Conservation (phyloP, 2,888 invertebrate genomes). For the Phaedon cochleariae region DNA sequence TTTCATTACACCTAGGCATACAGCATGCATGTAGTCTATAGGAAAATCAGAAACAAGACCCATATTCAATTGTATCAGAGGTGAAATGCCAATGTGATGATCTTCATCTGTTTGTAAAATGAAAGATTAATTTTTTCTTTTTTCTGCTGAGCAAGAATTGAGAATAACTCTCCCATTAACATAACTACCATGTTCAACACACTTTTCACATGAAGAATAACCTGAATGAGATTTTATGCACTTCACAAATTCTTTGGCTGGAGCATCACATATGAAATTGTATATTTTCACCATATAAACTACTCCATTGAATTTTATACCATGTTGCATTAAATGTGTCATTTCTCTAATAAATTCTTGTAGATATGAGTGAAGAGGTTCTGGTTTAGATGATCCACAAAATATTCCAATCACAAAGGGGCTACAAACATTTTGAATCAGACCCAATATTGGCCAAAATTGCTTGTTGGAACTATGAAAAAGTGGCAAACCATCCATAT, state of each 20-base stretch:
- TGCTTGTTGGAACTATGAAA: conserved; percentile 27
- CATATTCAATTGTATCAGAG: conserved; percentile 16
- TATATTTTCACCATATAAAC: conserved; percentile 17
- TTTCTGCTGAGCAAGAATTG: background rate
- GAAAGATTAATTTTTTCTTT: conserved; percentile 17
- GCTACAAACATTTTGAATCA: conserved; percentile 21
- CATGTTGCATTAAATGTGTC: conserved; percentile 15
- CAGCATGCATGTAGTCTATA: conserved; percentile 21
- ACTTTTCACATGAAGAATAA: conserved; percentile 31
- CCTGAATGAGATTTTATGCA: conserved; percentile 29
- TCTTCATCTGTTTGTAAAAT: conserved; percentile 18
- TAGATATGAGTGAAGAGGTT: conserved; percentile 23
- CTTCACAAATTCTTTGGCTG: conserved; percentile 30
- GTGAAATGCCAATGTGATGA: conserved; percentile 21
- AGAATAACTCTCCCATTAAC: conserved; percentile 21
- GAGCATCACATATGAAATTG: conserved; percentile 29
- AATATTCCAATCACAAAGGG: conserved; percentile 33
- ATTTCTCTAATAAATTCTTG: conserved; percentile 28
- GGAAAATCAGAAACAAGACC: conserved; percentile 19
- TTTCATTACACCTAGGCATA: conserved; percentile 14
- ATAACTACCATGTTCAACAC: conserved; percentile 17
- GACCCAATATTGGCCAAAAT: conserved; percentile 30
- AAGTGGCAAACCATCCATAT: conserved; percentile 30
- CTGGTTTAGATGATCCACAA: conserved; percentile 32
- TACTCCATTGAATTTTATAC: conserved; percentile 18